phyloP scores from a whole-genome alignment of 2,113 vertebrate genomes.

The Hemibagrus wyckioides region DNA sequence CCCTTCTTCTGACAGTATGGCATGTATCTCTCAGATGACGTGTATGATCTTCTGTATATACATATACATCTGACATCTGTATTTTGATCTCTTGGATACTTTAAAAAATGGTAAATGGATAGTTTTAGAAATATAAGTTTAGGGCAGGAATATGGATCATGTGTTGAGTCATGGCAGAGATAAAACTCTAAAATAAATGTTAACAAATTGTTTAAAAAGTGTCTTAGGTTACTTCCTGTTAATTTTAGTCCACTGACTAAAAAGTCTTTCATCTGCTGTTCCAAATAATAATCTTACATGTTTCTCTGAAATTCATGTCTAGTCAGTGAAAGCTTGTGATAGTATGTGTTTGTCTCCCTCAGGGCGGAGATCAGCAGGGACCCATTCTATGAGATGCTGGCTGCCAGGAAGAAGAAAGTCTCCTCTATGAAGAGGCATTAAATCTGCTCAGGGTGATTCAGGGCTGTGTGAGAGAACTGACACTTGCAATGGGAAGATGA shows the following conservation, averaged over 20 bases:
- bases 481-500: not conserved
- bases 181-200: not conserved
- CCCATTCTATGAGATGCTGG: slow-evolving; percentile 98
- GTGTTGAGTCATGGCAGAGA: not conserved
- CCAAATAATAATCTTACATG: not conserved
- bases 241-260: not conserved
- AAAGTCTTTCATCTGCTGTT: not conserved
- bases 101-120: not conserved
- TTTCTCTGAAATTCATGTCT: not conserved
- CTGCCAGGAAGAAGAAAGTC: slow-evolving; percentile 97
- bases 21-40: too few species aligned
- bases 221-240: too few species aligned
- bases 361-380: slow-evolving; percentile 97
- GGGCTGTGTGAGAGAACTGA: slow-evolving; percentile 31
- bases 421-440: slow-evolving; percentile 95
- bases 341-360: slow-evolving; percentile 19
- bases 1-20: too few species aligned
- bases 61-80: not conserved
- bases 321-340: not conserved
- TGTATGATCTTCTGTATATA: not conserved
- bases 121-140: not conserved
- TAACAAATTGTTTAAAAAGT: not conserved
- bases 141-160: not conserved
- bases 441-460: slow-evolving; percentile 46
- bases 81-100: not conserved